Percentiles rank a stretch among this genome's conserved stretches.
Conservation (phyloP, 2,888 invertebrate genomes). For the Patella ulyssiponensis region DNA sequence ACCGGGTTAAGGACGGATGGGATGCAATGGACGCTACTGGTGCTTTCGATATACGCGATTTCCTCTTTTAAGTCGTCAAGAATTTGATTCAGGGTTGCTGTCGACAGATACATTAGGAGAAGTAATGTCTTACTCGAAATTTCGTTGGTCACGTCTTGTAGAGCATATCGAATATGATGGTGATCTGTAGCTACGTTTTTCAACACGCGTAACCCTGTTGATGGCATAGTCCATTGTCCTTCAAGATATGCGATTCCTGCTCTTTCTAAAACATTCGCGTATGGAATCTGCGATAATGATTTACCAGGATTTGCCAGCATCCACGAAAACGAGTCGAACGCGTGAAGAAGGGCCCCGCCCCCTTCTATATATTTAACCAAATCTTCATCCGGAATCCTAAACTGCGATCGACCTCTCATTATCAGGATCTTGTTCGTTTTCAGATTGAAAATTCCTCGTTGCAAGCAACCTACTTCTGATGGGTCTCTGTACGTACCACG, state of each 20-base stretch:
- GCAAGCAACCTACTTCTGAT: not conserved
- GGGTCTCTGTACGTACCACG: not conserved
- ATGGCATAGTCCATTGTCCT: not conserved
- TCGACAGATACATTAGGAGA: not conserved
- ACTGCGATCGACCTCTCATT: not conserved
- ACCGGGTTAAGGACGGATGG: not conserved
- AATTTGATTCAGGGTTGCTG: not conserved
- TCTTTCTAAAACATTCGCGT: not conserved
- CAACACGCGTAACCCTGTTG: not conserved
- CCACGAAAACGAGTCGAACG: not conserved
- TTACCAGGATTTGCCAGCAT: not conserved
- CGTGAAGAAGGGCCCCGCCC: not conserved
- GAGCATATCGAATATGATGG: not conserved
- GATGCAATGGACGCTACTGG: not conserved
- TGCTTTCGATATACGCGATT: not conserved
- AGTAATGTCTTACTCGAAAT: not conserved
- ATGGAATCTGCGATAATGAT: not conserved
- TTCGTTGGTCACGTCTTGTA: not conserved
- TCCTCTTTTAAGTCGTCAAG: not conserved
- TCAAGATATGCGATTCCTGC: not conserved
- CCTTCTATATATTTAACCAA: not conserved
- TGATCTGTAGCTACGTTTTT: not conserved
- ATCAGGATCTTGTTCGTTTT: conserved; percentile 3
- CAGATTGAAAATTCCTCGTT: not conserved
- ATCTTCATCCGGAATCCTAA: not conserved